Evolutionary conservation across 92 coral and sea anemone species (phyloP).

Genomic region (Porites lobata): DNA sequence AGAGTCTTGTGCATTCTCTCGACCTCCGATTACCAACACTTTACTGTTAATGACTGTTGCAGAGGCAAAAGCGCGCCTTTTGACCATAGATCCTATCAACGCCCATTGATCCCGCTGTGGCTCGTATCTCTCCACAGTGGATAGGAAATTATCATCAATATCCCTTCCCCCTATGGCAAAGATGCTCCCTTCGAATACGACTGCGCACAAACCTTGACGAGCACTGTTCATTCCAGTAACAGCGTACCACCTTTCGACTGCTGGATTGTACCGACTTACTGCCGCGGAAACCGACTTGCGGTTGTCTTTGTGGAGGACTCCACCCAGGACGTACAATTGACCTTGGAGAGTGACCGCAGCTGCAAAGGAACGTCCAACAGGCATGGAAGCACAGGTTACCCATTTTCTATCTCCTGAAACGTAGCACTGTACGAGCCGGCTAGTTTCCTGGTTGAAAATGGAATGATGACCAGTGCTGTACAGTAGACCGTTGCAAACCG

Average conservation of each 20-base stretch:
- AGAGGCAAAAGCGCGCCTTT: constrained; percentile 17
- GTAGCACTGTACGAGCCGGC: constrained; percentile 14
- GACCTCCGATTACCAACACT: constrained; percentile 49
- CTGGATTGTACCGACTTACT: constrained; percentile 38
- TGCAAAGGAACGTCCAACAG: constrained; percentile 20
- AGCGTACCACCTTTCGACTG: constrained; percentile 39
- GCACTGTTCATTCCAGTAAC: constrained; percentile 43
- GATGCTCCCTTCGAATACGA: constrained; percentile 14
- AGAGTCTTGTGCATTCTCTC: constrained; percentile 34
- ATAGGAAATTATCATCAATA: not conserved
- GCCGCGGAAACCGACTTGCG: constrained; percentile 21
- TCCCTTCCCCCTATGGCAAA: constrained; percentile 51
- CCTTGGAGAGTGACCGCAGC: constrained; percentile 39
- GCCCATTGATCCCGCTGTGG: constrained; percentile 24
- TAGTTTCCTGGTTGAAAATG: not conserved
- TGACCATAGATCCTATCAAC: constrained; percentile 22
- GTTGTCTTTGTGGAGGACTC: not conserved
- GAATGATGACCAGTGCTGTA: constrained; percentile 17
- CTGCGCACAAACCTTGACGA: constrained; percentile 47
- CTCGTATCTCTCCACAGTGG: constrained; percentile 38
- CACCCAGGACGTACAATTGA: constrained; percentile 52
- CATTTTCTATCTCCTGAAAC: constrained; percentile 9
- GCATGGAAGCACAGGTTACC: constrained; percentile 10
- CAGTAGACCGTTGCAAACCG: constrained; percentile 1
- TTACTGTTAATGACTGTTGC: constrained; percentile 35